Base-by-base conservation (phyloP, 2,797 vertebrate genomes). In the Oreochromis mossambicus region DNA sequence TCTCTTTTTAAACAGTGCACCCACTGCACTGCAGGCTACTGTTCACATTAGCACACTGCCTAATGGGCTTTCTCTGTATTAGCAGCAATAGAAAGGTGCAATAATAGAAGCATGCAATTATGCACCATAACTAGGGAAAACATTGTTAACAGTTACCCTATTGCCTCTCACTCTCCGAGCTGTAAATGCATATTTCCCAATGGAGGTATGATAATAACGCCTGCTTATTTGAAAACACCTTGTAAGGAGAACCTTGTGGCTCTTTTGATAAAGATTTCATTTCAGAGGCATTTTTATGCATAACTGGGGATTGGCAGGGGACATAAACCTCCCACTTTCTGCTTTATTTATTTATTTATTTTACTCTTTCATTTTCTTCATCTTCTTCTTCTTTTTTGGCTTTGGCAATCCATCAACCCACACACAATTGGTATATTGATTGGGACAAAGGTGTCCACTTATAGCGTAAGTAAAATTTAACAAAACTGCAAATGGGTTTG, bases 141-240 rank as follows among this genome's bases (percentile, higher is more conserved):
- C 94, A 95, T 95, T 95, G 94, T 95, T 95, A 94, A 95, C 95
- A 91, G 90, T 96, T 96, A 95, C 90, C 92, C 90, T 88, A 92
- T 94, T 95, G 94, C 94, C 93, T 91, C 92, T 92, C 85, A 87
- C 88, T 94, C 94, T 93, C 94, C 84, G 84, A 95, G 92, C 94
- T 95, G 92, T 96, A 96, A 96, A 95, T 95, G 94, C 95, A 95
- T 96, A 96, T 96, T 95, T 95, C 95, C 95, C 96, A 87, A 87
- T 87, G 92, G 95, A 94, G 85, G 89, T 88, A 93, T 92, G 93
- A 95, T 96, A 96, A 96, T 96, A 95, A 96, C 91, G 86, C 88
- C 91, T 84, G 95, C 94, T 96, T 96, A 96, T 96, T 96, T 95
- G 96, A 95, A 95, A 96, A 95, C 94, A 95, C 93, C 95, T 96